phyloP scores from a whole-genome alignment of 2,113 vertebrate species.

The Trochalopteron elliotii region DNA sequence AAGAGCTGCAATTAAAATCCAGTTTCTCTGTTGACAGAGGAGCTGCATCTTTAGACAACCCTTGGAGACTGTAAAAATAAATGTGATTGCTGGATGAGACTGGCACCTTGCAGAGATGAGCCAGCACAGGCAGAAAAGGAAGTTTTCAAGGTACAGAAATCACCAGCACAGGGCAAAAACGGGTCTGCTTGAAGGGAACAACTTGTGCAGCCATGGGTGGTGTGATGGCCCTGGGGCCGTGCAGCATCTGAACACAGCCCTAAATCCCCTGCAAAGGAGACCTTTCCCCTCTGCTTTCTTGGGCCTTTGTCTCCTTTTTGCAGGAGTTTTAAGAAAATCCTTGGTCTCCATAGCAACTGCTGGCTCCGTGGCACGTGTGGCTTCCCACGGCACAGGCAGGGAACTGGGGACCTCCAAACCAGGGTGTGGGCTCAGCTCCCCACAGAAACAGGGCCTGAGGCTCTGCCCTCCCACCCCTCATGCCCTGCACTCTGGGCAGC shows the following conservation, averaged over 20 bases:
- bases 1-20: not conserved
- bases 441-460: rapidly evolving
- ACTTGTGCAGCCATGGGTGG: not conserved
- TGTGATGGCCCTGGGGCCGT: not conserved
- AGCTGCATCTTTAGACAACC: not conserved
- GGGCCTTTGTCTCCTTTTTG: constrained; percentile 5
- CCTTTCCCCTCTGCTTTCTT: not conserved
- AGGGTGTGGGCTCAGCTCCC: not conserved
- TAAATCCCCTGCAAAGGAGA: not conserved
- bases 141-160: not conserved
- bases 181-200: not conserved
- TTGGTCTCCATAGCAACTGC: constrained; percentile 61
- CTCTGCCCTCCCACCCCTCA: rapidly evolving
- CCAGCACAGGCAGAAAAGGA: not conserved
- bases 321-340: constrained; percentile 39
- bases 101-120: not conserved
- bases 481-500: not conserved
- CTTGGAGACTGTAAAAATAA: not conserved
- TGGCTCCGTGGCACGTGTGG: constrained; percentile 18
- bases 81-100: not conserved
- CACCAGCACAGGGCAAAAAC: rapidly evolving
- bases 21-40: not conserved
- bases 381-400: rapidly evolving
- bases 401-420: not conserved
- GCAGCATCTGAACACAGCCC: not conserved